phyloP scores from a whole-genome alignment of 1,140 invertebrate species.

The Megalopta genalis region DNA sequence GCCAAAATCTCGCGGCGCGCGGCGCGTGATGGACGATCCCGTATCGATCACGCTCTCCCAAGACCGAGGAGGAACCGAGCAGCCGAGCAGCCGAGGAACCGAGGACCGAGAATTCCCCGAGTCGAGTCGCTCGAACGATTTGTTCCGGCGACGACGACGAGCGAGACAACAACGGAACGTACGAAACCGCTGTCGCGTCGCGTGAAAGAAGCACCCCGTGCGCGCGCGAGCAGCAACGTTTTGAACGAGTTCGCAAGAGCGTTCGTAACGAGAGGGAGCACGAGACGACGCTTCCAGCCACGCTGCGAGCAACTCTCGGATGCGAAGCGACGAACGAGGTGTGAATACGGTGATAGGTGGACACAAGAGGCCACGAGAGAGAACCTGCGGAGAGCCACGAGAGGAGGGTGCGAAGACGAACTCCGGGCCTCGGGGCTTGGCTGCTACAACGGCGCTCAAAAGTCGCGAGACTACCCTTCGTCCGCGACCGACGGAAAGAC shows the following conservation, averaged over 20 bases:
- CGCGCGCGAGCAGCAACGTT: background rate
- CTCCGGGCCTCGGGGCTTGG: too few species aligned
- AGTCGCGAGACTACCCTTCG: background rate
- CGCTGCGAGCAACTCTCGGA: background rate
- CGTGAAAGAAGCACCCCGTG: background rate
- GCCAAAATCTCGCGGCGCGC: slow-evolving; percentile 28
- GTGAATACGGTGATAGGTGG: background rate
- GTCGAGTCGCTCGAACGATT: background rate
- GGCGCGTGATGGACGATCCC: slow-evolving; percentile 11
- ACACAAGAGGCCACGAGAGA: background rate
- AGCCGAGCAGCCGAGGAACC: too few species aligned
- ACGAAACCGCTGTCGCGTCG: background rate
- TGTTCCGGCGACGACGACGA: background rate
- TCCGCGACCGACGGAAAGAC: too few species aligned
- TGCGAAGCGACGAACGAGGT: slow-evolving; percentile 5
- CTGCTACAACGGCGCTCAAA: background rate
- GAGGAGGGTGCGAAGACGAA: background rate
- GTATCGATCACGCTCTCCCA: slow-evolving; percentile 7
- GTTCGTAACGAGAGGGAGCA: slow-evolving; percentile 1
- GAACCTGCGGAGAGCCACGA: background rate
- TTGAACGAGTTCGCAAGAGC: background rate
- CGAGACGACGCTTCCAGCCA: background rate
- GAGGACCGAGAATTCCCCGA: too few species aligned
- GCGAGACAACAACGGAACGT: background rate
- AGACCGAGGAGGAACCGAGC: background rate